A percentile compares a stretch with the other conserved stretches of the same genome.
phyloP scores from a whole-genome alignment of 1,140 invertebrate species.

The Drosophila virilis region DNA sequence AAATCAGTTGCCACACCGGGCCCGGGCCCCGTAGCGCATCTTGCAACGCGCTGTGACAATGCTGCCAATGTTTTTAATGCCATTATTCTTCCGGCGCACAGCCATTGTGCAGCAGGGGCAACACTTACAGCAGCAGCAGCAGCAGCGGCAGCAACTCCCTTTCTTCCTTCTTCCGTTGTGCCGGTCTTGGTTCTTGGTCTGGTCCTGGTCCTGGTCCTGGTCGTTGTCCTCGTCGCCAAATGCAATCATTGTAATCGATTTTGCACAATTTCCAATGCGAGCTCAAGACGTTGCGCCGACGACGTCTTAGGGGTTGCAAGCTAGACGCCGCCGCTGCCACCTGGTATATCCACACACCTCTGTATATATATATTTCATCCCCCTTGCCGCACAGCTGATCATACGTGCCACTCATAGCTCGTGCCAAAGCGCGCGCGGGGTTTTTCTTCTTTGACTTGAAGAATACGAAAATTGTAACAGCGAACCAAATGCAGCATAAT shows the following conservation, averaged over 20 bases:
- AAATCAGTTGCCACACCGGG: conserved; percentile 74
- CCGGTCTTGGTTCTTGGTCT: neutral
- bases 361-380: conserved; percentile 43
- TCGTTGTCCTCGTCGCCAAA: conserved; percentile 60
- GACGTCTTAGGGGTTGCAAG: conserved; percentile 65
- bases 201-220: conserved; percentile 5
- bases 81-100: conserved; percentile 79
- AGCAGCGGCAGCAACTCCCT: conserved; percentile 40
- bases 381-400: conserved; percentile 50
- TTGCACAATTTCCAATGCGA: conserved; percentile 80
- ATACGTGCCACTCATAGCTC: conserved; percentile 56
- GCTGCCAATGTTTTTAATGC: conserved; percentile 66
- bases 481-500: conserved; percentile 72
- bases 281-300: conserved; percentile 59
- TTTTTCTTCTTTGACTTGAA: conserved; percentile 55
- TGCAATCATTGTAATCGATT: conserved; percentile 83
- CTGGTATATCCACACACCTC: conserved; percentile 26
- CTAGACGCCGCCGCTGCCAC: conserved; percentile 40
- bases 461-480: conserved; percentile 71
- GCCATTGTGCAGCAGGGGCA: conserved; percentile 57
- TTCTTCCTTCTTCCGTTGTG: conserved; percentile 64
- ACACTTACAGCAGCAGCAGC: conserved; percentile 34
- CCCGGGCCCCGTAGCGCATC: conserved; percentile 48
- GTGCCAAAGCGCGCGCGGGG: conserved; percentile 80
- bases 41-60: conserved; percentile 7